Percentiles rank a stretch among this genome's conserved stretches.
Evolutionary conservation across 2,113 vertebrate species (phyloP).

Genomic region (Dicerorhinus sumatrensis): DNA sequence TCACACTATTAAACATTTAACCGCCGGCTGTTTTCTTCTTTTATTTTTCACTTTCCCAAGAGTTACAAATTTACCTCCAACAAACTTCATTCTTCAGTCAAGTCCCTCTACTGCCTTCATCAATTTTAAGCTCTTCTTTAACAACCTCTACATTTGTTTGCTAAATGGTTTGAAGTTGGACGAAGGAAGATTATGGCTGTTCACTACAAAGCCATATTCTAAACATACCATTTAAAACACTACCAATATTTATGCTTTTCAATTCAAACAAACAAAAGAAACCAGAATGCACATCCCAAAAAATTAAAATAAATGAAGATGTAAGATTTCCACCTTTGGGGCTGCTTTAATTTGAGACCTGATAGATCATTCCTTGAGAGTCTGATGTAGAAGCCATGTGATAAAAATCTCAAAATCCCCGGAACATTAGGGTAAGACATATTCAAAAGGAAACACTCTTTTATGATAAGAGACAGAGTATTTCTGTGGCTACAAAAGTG

Average conservation of each 20-base stretch:
- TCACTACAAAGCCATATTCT: background rate
- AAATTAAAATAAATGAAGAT: background rate
- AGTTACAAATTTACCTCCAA: background rate
- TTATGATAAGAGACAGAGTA: background rate
- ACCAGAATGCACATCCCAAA: background rate
- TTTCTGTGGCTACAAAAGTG: background rate
- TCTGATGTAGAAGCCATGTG: background rate
- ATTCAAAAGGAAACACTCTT: background rate
- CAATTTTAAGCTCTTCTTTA: background rate
- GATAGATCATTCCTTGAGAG: background rate
- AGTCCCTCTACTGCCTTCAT: background rate
- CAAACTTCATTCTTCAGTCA: background rate
- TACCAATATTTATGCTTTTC: background rate
- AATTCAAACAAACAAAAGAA: background rate
- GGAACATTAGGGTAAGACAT: background rate
- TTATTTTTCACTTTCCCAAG: conserved; percentile 32
- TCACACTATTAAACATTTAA: conserved; percentile 20
- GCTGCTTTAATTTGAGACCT: background rate
- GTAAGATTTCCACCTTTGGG: background rate
- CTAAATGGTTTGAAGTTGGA: background rate
- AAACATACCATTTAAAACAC: background rate
- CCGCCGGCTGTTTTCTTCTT: background rate
- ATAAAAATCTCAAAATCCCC: background rate
- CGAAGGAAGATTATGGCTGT: background rate
- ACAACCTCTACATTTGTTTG: background rate